A percentile compares a stretch with the other conserved stretches of the same genome.
These are phyloP conservation scores for Anser brachyrhynchus DNA, from an alignment of 2,113 vertebrate species.

Conservation along the genomic window DNA sequence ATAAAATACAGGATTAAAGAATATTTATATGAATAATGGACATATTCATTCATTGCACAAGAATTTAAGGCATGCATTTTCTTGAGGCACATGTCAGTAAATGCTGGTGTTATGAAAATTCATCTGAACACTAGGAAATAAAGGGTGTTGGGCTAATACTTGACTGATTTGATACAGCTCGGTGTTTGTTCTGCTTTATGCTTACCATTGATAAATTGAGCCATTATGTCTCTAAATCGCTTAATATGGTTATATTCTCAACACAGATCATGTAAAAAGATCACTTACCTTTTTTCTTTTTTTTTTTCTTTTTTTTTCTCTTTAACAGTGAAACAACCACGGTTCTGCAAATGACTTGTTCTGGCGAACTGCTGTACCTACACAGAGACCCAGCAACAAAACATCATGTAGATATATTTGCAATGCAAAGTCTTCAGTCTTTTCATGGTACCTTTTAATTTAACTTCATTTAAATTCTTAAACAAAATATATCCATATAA, in stretches of 20 bases:
- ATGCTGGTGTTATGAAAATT: neutral
- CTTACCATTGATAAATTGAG: neutral
- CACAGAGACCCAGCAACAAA: neutral
- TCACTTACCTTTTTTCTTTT: neutral
- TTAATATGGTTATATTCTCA: neutral
- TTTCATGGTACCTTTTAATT: neutral
- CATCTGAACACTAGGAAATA: neutral
- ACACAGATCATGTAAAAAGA: neutral
- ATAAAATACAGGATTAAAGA: neutral
- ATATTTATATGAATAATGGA: neutral
- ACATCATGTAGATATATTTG: accelerated
- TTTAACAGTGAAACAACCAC: neutral
- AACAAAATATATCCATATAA: neutral
- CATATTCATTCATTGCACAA: neutral
- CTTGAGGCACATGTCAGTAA: neutral
- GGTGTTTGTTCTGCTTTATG: neutral
- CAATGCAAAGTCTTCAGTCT: neutral
- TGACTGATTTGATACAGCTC: neutral
- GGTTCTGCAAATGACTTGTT: neutral
- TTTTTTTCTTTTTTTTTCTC: no score
- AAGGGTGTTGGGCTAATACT: neutral
- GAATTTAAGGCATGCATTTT: neutral
- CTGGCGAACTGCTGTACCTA: neutral
- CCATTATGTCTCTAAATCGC: neutral
- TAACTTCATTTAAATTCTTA: neutral